Base-by-base conservation (phyloP, 2,888 invertebrate genomes). In the Megastigmus dorsalis region DNA sequence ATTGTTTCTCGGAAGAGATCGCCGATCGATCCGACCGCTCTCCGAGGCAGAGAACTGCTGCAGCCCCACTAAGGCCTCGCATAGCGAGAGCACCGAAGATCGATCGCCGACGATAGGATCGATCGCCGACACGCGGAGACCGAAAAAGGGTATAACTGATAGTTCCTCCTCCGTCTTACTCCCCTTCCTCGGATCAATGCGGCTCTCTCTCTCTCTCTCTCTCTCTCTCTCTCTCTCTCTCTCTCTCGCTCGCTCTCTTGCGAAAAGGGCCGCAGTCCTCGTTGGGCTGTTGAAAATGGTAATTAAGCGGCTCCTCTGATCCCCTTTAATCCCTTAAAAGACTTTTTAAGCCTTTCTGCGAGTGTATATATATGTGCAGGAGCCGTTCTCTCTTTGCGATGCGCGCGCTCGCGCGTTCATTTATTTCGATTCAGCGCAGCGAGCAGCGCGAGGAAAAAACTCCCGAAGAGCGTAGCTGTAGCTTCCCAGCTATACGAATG, bases 81-180 rank as follows among this genome's bases (percentile, higher is more conserved):
- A 77, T 7, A n/a, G n/a, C n/a, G n/a, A n/a, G n/a, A n/a, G n/a
- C n/a, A n/a, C 18, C 81, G 78, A 82, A 86, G 86, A 86, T 86
- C 86, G 86, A 86, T 86, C 84, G 86, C 82, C 83, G 81, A 82
- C 82, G 87, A 87, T 86, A 87, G 82, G 84, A 84, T 83, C 83
- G 82, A 83, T 83, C 81, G 84, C 63, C 72, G 67, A 70, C 71
- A 62, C 75, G 50, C 70, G 54, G 71, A 41, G 41, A 57, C 60
- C 41, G 62, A 71, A 71, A 74, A 75, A 70, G 63, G 59, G 33
- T 50, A 55, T 36, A 38, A 63, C 65, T 54, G 68, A 75, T 66
- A 69, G 69, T 45, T 33, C 10, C 55, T n/a, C 30, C 13, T 1
- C 4, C 59, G 41, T 5, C 7, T 23, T 13, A 13, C 1, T 7